Conservation (phyloP, 2,888 invertebrate species). For the Nasonovia ribisnigri region DNA sequence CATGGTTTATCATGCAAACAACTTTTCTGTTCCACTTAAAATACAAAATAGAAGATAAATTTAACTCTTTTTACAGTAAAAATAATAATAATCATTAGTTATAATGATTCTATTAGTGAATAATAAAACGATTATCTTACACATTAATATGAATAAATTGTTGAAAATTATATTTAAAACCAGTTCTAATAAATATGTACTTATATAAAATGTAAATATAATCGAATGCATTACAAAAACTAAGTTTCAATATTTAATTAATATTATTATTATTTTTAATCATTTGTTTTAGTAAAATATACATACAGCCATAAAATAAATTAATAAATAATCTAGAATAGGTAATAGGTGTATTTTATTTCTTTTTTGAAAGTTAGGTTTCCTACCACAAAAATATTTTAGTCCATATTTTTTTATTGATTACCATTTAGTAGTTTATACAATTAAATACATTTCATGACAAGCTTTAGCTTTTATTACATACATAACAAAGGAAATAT, state of each 20-base stretch:
- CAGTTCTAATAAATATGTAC: constrained; percentile 31
- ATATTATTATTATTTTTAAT: not conserved
- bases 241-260: not conserved
- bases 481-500: not conserved
- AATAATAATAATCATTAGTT: not conserved
- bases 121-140: not conserved
- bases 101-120: constrained; percentile 30
- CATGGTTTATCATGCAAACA: not conserved
- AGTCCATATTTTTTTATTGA: not conserved
- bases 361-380: not conserved
- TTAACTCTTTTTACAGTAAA: not conserved
- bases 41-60: not conserved
- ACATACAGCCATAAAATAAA: not conserved
- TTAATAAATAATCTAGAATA: not conserved
- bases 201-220: not conserved
- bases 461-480: not conserved
- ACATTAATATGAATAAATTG: constrained; percentile 17
- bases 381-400: not conserved
- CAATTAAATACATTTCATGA: not conserved
- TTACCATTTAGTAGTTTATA: not conserved
- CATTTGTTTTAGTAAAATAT: not conserved
- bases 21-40: not conserved
- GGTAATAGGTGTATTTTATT: not conserved
- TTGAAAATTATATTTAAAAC: constrained; percentile 26
- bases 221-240: not conserved